Percentiles rank a stretch among this genome's conserved stretches.
These are phyloP conservation scores for Coenobita brevimanus DNA, from an alignment of 1,140 invertebrate species.

Conservation along the genomic window DNA sequence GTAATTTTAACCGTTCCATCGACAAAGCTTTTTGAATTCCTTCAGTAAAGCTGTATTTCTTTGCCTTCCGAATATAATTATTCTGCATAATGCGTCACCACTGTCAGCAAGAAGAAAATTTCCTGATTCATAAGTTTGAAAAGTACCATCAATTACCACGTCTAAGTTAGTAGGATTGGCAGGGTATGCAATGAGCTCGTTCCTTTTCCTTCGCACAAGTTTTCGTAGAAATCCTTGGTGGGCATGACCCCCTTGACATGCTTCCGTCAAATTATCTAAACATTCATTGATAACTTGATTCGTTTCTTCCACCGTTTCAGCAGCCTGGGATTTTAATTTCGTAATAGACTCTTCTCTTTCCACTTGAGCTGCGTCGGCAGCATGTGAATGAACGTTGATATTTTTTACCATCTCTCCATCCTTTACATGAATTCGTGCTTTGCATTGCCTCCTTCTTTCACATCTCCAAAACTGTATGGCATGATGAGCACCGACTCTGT, in stretches of 20 bases:
- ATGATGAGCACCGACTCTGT: conserved; percentile 26
- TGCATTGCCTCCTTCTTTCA: conserved; percentile 14
- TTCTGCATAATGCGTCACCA: no score
- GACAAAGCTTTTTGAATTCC: no score
- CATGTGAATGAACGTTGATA: conserved; percentile 17
- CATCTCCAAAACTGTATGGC: conserved; percentile 30
- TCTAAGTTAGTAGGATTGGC: conserved; percentile 39
- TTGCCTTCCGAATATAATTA: no score
- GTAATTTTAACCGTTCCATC: no score
- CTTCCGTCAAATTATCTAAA: conserved; percentile 29
- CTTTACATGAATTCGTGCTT: conserved; percentile 28
- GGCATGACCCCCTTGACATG: neutral
- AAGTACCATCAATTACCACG: conserved; percentile 8
- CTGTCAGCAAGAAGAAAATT: no score
- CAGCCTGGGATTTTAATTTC: conserved; percentile 33
- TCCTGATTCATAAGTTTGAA: no score
- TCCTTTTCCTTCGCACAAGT: conserved; percentile 28
- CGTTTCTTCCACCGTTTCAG: conserved; percentile 23
- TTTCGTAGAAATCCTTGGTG: conserved; percentile 2
- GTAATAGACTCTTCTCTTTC: conserved; percentile 17
- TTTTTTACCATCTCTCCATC: conserved; percentile 17
- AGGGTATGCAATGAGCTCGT: conserved; percentile 17
- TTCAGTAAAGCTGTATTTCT: no score
- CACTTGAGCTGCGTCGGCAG: conserved; percentile 15
- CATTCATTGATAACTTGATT: conserved; percentile 16